Evolutionary conservation across 2,888 invertebrate species (phyloP).

Genomic region (Xestobium rufovillosum): DNA sequence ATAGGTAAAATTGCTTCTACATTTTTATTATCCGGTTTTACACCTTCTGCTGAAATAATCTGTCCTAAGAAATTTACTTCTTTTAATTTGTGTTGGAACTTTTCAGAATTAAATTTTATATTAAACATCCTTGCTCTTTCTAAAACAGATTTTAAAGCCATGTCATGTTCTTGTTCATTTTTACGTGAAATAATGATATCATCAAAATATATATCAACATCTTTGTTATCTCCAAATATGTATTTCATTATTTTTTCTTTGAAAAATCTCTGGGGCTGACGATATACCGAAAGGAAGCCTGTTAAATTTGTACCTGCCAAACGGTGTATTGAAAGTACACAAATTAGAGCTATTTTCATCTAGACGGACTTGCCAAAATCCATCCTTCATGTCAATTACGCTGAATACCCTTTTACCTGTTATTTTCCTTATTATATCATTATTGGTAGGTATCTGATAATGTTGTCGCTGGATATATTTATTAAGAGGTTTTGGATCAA

Average conservation of each 20-base stretch:
- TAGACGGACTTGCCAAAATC: conserved; percentile 4
- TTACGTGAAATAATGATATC: conserved; percentile 21
- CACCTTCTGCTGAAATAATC: conserved; percentile 14
- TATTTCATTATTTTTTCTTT: conserved; percentile 9
- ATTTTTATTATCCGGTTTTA: conserved; percentile 16
- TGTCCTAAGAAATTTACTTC: conserved; percentile 18
- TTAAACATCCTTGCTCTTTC: conserved; percentile 18
- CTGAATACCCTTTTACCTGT: no score
- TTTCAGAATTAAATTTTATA: conserved; percentile 23
- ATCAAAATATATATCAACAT: no score
- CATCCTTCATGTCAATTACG: neutral
- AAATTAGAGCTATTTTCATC: conserved; percentile 10
- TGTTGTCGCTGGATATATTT: no score
- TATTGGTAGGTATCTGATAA: no score
- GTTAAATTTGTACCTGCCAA: conserved; percentile 13
- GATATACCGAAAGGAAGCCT: conserved; percentile 11
- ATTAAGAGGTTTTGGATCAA: no score
- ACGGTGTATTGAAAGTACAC: conserved; percentile 10
- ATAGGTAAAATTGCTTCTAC: conserved; percentile 16
- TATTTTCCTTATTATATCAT: no score
- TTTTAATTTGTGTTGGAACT: conserved; percentile 20
- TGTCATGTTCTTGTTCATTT: conserved; percentile 20
- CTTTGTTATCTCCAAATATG: no score
- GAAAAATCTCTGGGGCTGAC: conserved; percentile 11
- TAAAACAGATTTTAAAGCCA: conserved; percentile 15